A percentile compares a stretch with the other conserved stretches of the same genome.
These are phyloP conservation scores for Anodontia alba DNA, from an alignment of 2,888 invertebrate species.

Conservation along the genomic window DNA sequence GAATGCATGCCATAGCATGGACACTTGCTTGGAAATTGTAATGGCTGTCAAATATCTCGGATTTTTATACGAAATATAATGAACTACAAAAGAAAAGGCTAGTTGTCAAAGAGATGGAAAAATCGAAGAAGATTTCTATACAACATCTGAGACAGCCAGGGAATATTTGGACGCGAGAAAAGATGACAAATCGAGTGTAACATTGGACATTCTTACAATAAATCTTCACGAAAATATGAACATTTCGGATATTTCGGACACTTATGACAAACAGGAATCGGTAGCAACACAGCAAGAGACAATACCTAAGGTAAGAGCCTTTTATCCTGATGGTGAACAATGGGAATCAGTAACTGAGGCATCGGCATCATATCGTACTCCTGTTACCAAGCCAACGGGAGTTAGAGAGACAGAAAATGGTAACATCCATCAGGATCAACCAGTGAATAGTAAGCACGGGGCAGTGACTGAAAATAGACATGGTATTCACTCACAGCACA, in stretches of 20 bases:
- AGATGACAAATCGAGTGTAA: slow-evolving; percentile 16
- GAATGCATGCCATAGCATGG: neutral
- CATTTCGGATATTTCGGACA: neutral
- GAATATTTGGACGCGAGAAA: slow-evolving; percentile 12
- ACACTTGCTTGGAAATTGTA: slow-evolving; percentile 17
- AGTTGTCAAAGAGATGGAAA: neutral
- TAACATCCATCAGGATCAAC: neutral
- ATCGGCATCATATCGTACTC: neutral
- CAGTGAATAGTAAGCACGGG: neutral
- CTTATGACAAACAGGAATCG: neutral
- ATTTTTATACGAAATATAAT: slow-evolving; percentile 3
- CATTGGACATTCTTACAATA: slow-evolving; percentile 3
- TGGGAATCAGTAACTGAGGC: neutral
- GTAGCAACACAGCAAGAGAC: neutral
- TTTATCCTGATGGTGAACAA: neutral
- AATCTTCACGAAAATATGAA: neutral
- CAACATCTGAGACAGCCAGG: slow-evolving; percentile 1
- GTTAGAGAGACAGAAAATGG: neutral
- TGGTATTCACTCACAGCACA: neutral
- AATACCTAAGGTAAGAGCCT: neutral
- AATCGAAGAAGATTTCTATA: slow-evolving; percentile 11
- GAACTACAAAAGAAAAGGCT: neutral
- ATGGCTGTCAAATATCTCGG: neutral
- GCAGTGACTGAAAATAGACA: neutral
- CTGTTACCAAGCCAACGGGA: neutral